A percentile compares a stretch with the other conserved stretches of the same genome.
Evolutionary conservation across 2,888 invertebrate species (phyloP).

Genomic region (Euplagia quadripunctaria): DNA sequence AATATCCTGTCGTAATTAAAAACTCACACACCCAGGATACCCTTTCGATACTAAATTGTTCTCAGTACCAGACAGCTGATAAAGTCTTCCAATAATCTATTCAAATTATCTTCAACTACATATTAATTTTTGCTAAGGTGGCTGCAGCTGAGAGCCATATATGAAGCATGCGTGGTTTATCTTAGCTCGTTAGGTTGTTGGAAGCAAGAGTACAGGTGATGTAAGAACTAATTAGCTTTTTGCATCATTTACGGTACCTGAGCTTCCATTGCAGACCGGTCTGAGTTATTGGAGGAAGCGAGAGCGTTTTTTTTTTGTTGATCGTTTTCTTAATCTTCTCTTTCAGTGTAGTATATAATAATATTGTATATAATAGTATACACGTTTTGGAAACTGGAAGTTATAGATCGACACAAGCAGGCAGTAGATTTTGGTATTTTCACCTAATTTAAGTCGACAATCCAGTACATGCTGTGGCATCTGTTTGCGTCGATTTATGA

Average conservation of each 20-base stretch:
- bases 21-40: too few species aligned
- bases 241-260: conserved; percentile 39
- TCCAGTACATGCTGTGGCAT: too few species aligned
- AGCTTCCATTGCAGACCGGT: conserved; percentile 15
- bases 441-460: too few species aligned
- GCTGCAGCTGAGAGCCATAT: conserved; percentile 1
- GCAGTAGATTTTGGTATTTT: too few species aligned
- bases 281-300: conserved; percentile 13
- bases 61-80: too few species aligned
- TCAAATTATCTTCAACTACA: neutral
- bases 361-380: too few species aligned
- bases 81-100: neutral
- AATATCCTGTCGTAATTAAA: too few species aligned
- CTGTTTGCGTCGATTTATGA: too few species aligned
- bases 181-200: conserved; percentile 19
- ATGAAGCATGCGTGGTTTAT: neutral
- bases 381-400: too few species aligned
- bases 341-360: neutral
- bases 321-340: neutral
- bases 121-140: neutral
- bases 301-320: neutral
- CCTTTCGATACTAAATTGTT: too few species aligned
- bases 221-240: conserved; percentile 50
- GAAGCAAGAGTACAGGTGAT: conserved; percentile 39
- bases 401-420: too few species aligned